Conservation (phyloP, 1,140 invertebrate species). For the Riptortus pedestris region DNA sequence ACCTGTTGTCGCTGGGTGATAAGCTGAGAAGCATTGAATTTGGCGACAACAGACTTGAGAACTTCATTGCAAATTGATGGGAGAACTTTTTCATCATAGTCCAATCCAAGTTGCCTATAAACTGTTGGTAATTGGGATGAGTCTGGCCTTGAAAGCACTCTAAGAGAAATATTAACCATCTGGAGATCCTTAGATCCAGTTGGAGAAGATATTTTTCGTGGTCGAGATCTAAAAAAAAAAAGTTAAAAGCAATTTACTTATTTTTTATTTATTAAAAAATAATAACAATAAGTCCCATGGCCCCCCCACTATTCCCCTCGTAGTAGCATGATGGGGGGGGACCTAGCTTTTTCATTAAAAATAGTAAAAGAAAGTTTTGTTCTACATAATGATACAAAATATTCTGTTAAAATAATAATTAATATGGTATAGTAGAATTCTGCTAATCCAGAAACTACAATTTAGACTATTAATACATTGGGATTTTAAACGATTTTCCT, state of each 20-base stretch:
- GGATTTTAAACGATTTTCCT: too few relatives aligned
- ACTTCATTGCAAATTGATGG: constrained; percentile 99
- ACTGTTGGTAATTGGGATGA: constrained; percentile 66
- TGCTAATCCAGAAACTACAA: too few relatives aligned
- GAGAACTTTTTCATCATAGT: constrained; percentile 84
- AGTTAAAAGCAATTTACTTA: constrained; percentile 1
- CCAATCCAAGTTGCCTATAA: constrained; percentile 78
- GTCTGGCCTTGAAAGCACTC: constrained; percentile 91
- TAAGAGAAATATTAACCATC: constrained; percentile 97
- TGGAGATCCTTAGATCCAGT: constrained; percentile 98
- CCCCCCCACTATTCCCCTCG: too few relatives aligned
- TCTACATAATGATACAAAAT: too few relatives aligned
- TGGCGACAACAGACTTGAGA: constrained; percentile 96
- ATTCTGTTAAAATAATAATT: too few relatives aligned
- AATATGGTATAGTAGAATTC: too few relatives aligned
- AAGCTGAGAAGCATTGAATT: constrained; percentile 98
- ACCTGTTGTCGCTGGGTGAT: constrained; percentile 98
- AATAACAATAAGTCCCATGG: too few relatives aligned
- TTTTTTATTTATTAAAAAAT: constrained; percentile 14
- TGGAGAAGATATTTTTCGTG: constrained; percentile 91
- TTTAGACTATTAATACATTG: too few relatives aligned
- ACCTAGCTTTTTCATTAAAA: too few relatives aligned
- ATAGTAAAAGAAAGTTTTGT: too few relatives aligned
- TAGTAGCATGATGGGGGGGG: too few relatives aligned
- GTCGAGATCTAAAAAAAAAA: constrained; percentile 53